phyloP scores from a whole-genome alignment of 2,797 vertebrate genomes.

The Antrozous pallidus region DNA sequence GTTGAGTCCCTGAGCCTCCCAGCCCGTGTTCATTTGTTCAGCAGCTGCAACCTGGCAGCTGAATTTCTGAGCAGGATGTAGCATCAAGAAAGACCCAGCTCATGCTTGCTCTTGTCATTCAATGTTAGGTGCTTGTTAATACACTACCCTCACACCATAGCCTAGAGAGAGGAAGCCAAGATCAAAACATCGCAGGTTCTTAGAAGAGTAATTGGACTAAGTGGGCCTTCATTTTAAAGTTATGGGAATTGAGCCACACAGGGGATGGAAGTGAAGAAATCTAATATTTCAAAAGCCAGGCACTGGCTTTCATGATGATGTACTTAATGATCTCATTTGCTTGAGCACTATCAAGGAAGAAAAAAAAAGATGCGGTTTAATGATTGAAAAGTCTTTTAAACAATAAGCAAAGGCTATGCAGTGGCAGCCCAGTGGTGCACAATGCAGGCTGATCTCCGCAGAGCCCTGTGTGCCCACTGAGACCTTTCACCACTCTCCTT shows the following conservation, averaged over 20 bases:
- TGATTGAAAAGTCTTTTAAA: background rate
- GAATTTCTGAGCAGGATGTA: conserved; percentile 4
- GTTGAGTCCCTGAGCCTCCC: background rate
- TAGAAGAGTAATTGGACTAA: conserved; percentile 26
- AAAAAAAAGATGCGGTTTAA: background rate
- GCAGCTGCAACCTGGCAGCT: background rate
- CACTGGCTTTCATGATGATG: conserved; percentile 26
- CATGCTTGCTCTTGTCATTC: background rate
- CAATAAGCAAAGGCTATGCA: background rate
- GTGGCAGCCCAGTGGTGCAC: background rate
- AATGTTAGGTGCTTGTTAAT: background rate
- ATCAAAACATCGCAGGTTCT: conserved; percentile 20
- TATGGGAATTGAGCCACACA: background rate
- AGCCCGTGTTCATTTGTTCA: background rate
- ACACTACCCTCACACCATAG: background rate
- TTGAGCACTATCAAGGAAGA: background rate
- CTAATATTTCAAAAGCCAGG: conserved; percentile 41
- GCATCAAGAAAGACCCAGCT: background rate
- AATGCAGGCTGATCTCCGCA: rapidly evolving
- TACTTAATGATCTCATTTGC: conserved; percentile 32
- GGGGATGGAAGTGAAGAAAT: background rate
- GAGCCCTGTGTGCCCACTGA: rapidly evolving
- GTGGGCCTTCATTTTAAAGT: conserved; percentile 32
- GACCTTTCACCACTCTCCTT: background rate
- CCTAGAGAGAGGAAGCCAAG: background rate